Percentiles rank a stretch among this genome's conserved stretches.
Conservation (phyloP, 2,888 invertebrate genomes). For the Limenitis camilla region DNA sequence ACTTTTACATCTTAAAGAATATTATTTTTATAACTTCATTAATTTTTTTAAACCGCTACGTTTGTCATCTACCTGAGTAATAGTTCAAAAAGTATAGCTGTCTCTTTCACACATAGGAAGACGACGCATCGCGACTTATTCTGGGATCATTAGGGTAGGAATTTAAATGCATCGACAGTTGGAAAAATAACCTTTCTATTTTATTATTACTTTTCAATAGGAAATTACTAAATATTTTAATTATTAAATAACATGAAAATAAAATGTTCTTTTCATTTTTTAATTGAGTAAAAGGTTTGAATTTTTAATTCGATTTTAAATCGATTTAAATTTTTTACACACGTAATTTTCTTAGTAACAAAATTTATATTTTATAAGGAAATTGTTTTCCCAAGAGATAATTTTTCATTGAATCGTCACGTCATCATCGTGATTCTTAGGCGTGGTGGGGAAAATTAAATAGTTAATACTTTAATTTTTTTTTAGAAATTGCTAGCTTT, state of each 20-base stretch:
- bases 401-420: conserved; percentile 9
- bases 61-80: conserved; percentile 42
- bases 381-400: conserved; percentile 7
- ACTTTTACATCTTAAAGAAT: not conserved
- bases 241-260: too few species aligned
- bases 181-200: conserved; percentile 1
- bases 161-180: conserved; percentile 28
- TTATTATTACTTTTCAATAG: conserved; percentile 7
- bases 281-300: too few species aligned
- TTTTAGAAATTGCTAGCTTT: not conserved
- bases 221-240: conserved; percentile 16
- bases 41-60: conserved; percentile 24
- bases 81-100: conserved; percentile 29
- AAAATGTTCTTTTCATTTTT: too few species aligned
- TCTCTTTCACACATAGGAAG: conserved; percentile 29
- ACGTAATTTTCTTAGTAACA: too few species aligned
- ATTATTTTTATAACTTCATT: conserved; percentile 10
- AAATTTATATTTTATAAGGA: conserved; percentile 7
- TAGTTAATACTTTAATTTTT: not conserved
- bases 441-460: not conserved
- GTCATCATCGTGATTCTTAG: conserved; percentile 1
- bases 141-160: conserved; percentile 32
- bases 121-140: conserved; percentile 26
- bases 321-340: too few species aligned
- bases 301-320: too few species aligned